phyloP scores from a whole-genome alignment of 2,888 invertebrate genomes.

The Leptopilina drosophilae region DNA sequence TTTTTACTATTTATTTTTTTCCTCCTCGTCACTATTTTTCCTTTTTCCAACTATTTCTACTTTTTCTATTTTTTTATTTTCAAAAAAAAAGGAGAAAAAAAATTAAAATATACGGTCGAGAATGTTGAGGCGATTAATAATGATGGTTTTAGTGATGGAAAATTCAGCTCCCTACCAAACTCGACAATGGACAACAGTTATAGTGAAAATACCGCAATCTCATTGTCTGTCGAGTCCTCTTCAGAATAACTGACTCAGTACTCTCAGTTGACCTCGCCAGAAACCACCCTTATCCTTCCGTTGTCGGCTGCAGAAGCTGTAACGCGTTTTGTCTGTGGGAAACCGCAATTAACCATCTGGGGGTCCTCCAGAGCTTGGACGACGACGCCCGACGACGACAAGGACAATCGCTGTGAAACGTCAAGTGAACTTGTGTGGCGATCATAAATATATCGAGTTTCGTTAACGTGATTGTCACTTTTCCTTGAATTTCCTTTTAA shows the following conservation, averaged over 20 bases:
- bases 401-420: constrained; percentile 64
- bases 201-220: constrained; percentile 50
- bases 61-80: no score
- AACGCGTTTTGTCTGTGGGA: constrained; percentile 67
- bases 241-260: constrained; percentile 41
- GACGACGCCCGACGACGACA: constrained; percentile 56
- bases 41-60: not conserved
- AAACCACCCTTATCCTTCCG: constrained; percentile 54
- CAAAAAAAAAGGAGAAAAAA: no score
- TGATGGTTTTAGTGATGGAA: constrained; percentile 7
- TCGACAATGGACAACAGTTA: constrained; percentile 25
- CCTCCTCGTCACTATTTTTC: not conserved
- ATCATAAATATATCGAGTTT: constrained; percentile 17
- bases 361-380: constrained; percentile 61
- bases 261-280: constrained; percentile 39
- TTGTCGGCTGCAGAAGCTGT: constrained; percentile 65
- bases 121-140: not conserved
- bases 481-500: not conserved
- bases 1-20: not conserved
- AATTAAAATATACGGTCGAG: not conserved
- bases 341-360: constrained; percentile 71
- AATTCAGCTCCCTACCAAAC: constrained; percentile 2
- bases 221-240: constrained; percentile 49
- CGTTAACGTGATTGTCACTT: not conserved
- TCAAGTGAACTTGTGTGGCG: constrained; percentile 60